Conservation (phyloP, 2,113 vertebrate species). For the Pedionomus torquatus region DNA sequence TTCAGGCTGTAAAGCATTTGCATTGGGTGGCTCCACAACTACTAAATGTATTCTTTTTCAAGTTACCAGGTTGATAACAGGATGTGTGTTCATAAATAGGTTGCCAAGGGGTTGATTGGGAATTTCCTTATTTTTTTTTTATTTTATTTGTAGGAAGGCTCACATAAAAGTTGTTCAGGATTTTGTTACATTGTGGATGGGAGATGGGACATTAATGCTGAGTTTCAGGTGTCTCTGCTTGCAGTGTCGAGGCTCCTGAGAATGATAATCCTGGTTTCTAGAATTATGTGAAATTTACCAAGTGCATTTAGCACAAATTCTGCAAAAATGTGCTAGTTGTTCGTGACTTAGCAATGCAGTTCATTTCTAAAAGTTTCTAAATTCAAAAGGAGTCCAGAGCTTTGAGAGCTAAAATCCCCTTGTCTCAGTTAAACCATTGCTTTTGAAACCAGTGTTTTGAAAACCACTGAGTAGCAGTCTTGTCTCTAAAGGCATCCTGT, state of each 20-base stretch:
- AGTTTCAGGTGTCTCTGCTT: not conserved
- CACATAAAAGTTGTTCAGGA: not conserved
- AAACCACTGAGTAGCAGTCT: not conserved
- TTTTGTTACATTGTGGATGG: not conserved
- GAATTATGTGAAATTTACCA: not conserved
- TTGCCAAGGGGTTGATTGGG: not conserved
- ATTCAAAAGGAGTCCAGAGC: not conserved
- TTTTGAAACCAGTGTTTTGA: not conserved
- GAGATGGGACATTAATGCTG: not conserved
- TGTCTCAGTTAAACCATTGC: not conserved
- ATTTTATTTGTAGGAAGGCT: not conserved
- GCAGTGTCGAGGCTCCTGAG: not conserved
- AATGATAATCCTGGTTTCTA: accelerated
- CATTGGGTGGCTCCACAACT: not conserved
- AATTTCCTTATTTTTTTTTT: not conserved
- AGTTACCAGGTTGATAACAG: not conserved
- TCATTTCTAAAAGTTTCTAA: not conserved
- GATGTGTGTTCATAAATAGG: not conserved
- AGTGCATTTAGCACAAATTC: not conserved
- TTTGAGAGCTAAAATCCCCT: not conserved
- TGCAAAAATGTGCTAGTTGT: not conserved
- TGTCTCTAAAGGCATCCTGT: not conserved
- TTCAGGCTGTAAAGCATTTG: not conserved
- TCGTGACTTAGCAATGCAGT: not conserved
- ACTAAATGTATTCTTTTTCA: not conserved